Percentiles rank a stretch among this genome's conserved stretches.
phyloP scores from a whole-genome alignment of 2,888 invertebrate genomes.

The Apamea monoglypha region DNA sequence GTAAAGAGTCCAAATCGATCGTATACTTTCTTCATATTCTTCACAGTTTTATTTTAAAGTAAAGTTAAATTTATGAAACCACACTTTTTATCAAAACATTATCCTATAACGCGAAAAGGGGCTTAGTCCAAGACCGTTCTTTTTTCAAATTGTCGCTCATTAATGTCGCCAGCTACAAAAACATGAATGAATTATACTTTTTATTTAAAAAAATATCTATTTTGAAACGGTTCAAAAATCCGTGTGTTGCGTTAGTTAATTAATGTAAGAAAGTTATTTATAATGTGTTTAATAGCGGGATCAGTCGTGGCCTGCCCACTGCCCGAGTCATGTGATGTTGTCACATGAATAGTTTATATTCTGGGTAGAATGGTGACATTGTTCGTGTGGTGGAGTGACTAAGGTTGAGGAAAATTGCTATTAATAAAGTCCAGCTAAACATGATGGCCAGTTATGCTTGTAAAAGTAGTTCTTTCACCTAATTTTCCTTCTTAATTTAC shows the following conservation, averaged over 20 bases:
- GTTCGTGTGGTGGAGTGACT: slow-evolving; percentile 7
- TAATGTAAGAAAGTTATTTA: slow-evolving; percentile 58
- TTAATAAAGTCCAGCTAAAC: not conserved
- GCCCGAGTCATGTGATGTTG: slow-evolving; percentile 47
- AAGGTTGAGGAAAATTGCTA: not conserved
- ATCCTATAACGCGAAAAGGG: not conserved
- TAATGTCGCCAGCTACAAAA: slow-evolving; percentile 54
- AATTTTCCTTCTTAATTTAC: not conserved
- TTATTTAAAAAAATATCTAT: slow-evolving; percentile 36
- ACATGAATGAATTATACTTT: slow-evolving; percentile 44
- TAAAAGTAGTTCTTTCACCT: not conserved
- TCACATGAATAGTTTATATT: slow-evolving; percentile 28
- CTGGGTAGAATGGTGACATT: slow-evolving; percentile 22
- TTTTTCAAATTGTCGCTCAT: slow-evolving; percentile 44
- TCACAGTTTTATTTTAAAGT: not conserved
- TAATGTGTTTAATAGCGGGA: slow-evolving; percentile 56
- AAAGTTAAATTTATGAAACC: not conserved
- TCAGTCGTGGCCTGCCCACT: slow-evolving; percentile 45
- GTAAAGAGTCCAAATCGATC: too few species aligned
- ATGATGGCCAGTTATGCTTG: not conserved
- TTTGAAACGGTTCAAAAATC: slow-evolving; percentile 45
- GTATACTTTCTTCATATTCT: not conserved
- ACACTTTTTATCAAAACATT: not conserved
- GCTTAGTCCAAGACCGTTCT: slow-evolving; percentile 17
- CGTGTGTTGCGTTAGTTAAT: slow-evolving; percentile 51